Conservation (phyloP, 2,888 invertebrate genomes). For the Tachina grossa region DNA sequence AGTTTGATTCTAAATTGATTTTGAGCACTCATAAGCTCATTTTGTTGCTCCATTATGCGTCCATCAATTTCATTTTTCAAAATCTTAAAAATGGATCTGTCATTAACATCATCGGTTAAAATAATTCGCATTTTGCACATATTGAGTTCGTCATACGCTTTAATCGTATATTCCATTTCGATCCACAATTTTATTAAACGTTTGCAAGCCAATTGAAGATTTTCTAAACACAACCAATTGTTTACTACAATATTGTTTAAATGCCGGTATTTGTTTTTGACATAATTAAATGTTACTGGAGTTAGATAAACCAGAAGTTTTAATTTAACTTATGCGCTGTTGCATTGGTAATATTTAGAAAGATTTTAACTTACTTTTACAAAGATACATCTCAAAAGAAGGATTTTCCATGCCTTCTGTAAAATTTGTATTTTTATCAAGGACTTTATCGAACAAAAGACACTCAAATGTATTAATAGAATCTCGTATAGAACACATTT, state of each 20-base stretch:
- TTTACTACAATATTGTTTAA: constrained; percentile 72
- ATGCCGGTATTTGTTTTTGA: constrained; percentile 79
- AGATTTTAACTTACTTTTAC: constrained; percentile 82
- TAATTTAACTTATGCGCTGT: background rate
- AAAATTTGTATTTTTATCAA: constrained; percentile 82
- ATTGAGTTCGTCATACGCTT: constrained; percentile 88
- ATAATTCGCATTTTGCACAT: constrained; percentile 86
- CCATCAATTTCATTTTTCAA: constrained; percentile 74
- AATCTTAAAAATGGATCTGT: constrained; percentile 77
- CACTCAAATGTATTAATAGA: constrained; percentile 84
- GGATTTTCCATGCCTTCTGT: constrained; percentile 87
- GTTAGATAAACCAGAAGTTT: background rate
- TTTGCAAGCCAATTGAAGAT: constrained; percentile 86
- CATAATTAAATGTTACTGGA: constrained; percentile 81
- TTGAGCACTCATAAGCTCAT: constrained; percentile 75
- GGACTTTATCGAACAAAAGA: constrained; percentile 84
- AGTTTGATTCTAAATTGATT: constrained; percentile 76
- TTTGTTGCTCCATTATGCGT: constrained; percentile 73
- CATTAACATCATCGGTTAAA: constrained; percentile 75
- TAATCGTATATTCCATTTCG: constrained; percentile 82
- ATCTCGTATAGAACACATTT: constrained; percentile 83
- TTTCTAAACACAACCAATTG: constrained; percentile 84
- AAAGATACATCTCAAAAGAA: constrained; percentile 84
- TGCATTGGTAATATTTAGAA: background rate
- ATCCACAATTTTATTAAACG: constrained; percentile 81